Evolutionary conservation across 2,888 invertebrate species (phyloP).

Genomic region (Drosophila anceps): DNA sequence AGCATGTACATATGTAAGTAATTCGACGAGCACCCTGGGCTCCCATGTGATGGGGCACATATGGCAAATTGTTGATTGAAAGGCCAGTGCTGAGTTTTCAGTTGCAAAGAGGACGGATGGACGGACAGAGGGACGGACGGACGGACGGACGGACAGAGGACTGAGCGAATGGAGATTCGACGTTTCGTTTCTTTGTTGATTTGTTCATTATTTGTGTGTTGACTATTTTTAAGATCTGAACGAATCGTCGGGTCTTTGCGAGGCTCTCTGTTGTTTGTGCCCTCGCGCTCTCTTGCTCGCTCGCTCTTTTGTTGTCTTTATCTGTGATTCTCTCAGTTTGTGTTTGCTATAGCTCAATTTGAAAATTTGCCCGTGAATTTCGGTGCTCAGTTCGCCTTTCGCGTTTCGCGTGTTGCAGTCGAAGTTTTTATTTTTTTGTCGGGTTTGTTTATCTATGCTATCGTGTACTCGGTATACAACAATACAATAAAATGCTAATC

Average conservation of each 20-base stretch:
- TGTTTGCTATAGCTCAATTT: conserved; percentile 44
- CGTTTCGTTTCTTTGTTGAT: conserved; percentile 37
- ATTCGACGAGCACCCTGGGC: conserved; percentile 16
- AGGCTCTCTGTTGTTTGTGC: conserved; percentile 9
- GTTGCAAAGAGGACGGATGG: conserved; percentile 5
- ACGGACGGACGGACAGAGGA: too few species aligned
- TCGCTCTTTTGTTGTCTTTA: conserved; percentile 21
- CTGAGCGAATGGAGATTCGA: conserved; percentile 33
- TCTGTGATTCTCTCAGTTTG: conserved; percentile 38
- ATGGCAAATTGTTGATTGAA: conserved; percentile 67
- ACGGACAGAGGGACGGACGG: too few species aligned
- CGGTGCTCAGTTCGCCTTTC: conserved; percentile 64
- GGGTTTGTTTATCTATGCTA: conserved; percentile 40
- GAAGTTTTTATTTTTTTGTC: conserved; percentile 32
- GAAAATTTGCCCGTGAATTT: conserved; percentile 69
- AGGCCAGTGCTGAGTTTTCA: conserved; percentile 35
- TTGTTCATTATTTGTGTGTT: conserved; percentile 48
- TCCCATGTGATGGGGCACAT: conserved; percentile 50
- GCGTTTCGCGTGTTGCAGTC: conserved; percentile 71
- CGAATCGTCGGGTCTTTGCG: conserved; percentile 29
- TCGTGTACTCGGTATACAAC: conserved; percentile 31
- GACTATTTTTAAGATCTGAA: conserved; percentile 64
- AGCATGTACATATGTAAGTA: conserved; percentile 15
- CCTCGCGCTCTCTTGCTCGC: conserved; percentile 5
- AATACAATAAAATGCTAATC: conserved; percentile 35